Conservation (phyloP, 1,140 invertebrate genomes). For the Galendromus occidentalis region DNA sequence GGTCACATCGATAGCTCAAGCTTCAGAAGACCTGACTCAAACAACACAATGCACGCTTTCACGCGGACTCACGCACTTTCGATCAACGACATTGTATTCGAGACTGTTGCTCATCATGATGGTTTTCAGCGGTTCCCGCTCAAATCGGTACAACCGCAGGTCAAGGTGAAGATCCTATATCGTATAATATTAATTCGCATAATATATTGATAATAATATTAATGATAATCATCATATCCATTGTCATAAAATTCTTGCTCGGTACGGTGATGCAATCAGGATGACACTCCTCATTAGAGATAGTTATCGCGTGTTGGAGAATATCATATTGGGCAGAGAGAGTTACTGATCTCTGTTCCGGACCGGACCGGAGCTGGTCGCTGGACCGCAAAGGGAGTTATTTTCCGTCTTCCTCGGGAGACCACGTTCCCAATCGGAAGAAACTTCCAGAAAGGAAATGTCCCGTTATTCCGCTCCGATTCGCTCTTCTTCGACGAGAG, state of each 20-base stretch:
- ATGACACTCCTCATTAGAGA: background rate
- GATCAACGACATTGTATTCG: no score
- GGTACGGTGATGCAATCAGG: background rate
- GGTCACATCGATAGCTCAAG: background rate
- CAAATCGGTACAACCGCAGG: background rate
- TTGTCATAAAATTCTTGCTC: background rate
- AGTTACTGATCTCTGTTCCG: background rate
- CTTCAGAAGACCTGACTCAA: background rate
- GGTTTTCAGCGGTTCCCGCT: background rate
- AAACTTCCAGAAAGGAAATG: no score
- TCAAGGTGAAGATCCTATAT: slow-evolving; percentile 10
- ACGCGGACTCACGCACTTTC: background rate
- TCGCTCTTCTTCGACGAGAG: no score
- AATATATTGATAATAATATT: background rate
- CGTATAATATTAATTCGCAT: background rate
- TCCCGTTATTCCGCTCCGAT: no score
- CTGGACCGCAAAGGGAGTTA: background rate
- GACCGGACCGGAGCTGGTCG: background rate
- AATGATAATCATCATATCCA: background rate
- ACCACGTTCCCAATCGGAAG: no score
- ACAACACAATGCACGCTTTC: background rate
- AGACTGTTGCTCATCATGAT: background rate
- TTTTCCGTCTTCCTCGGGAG: background rate
- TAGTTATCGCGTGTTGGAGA: background rate
- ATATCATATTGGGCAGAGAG: background rate